Base-by-base conservation (phyloP, 2,888 invertebrate species). In the Agrotis clavis region DNA sequence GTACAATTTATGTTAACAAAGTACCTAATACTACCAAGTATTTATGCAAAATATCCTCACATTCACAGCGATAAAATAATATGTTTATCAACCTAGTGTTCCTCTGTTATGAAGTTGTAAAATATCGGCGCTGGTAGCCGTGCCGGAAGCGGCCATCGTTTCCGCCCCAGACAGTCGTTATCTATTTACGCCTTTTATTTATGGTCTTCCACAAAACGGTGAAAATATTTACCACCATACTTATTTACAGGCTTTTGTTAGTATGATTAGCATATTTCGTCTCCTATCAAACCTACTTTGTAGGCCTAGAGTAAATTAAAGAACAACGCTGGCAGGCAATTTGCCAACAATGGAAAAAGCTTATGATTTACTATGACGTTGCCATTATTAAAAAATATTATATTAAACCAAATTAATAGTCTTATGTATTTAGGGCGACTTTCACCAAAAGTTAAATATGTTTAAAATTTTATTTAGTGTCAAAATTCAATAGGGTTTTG, bases 101-200 rank as follows among this genome's bases (percentile, higher is more conserved):
- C 1, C 19, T 21, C n/a, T 41, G 79, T 79, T 85, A 77, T 79
- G 80, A 82, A 77, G 78, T 78, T 78, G 71, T 82, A 87, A 87
- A 84, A 85, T 79, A 87, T 74, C 65, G 56, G 80, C 71, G 67
- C 72, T 74, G 69, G 64, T 62, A 25, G 74, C 57, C 25, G 59
- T 71, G 73, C 66, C 87, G 88, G 90, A 87, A 86, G 81, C 81
- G 75, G 57, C 81, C 78, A 77, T 79, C 81, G 86, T 84, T 90
- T 89, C 90, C 90, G 86, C 77, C 53, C 85, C 74, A 86, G 85
- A 87, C 87, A 77, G 77, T 64, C 67, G 85, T 86, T 89, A 90
- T 90, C 89, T 88, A 81, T 83, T 82, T 78, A 83, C 67, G 72
- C 60, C 71, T 67, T 16, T 74, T 79, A 78, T 86, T 86, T 85